Percentiles rank a stretch among this genome's conserved stretches.
phyloP scores from a whole-genome alignment of 2,888 invertebrate genomes.

The Apotomis betuletana region DNA sequence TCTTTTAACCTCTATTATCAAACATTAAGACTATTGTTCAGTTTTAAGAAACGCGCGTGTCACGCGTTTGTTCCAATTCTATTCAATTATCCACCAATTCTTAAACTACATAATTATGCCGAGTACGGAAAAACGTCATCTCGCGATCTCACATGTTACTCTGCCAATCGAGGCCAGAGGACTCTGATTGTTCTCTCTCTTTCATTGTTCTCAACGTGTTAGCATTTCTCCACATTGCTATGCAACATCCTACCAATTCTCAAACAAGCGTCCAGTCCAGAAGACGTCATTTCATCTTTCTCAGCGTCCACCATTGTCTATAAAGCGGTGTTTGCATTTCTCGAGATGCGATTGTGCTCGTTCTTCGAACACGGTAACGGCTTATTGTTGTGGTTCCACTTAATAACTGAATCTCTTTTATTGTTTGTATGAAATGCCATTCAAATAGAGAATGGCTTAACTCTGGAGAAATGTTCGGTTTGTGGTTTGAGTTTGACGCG shows the following conservation, averaged over 20 bases:
- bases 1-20: too few relatives aligned
- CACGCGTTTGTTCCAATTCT: too few relatives aligned
- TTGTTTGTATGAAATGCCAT: constrained; percentile 26
- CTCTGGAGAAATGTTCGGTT: constrained; percentile 14
- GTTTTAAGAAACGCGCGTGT: not conserved
- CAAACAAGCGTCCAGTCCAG: constrained; percentile 5
- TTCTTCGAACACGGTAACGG: constrained; percentile 25
- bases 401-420: constrained; percentile 13
- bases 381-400: constrained; percentile 29
- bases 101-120: too few relatives aligned
- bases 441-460: constrained; percentile 23
- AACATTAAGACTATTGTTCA: not conserved
- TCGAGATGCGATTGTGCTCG: constrained; percentile 24
- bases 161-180: too few relatives aligned
- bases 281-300: constrained; percentile 3
- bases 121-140: too few relatives aligned
- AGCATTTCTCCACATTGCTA: not conserved
- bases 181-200: too few relatives aligned
- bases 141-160: too few relatives aligned
- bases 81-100: too few relatives aligned
- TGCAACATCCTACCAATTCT: not conserved
- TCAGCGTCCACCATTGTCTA: constrained; percentile 27
- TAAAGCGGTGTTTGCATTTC: constrained; percentile 27
- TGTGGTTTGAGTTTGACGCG: constrained; percentile 12
- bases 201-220: not conserved